Evolutionary conservation across 1,140 invertebrate species (phyloP), one percentile per base, ranked within the genome.

Genomic region (Apis cerana): DNA sequence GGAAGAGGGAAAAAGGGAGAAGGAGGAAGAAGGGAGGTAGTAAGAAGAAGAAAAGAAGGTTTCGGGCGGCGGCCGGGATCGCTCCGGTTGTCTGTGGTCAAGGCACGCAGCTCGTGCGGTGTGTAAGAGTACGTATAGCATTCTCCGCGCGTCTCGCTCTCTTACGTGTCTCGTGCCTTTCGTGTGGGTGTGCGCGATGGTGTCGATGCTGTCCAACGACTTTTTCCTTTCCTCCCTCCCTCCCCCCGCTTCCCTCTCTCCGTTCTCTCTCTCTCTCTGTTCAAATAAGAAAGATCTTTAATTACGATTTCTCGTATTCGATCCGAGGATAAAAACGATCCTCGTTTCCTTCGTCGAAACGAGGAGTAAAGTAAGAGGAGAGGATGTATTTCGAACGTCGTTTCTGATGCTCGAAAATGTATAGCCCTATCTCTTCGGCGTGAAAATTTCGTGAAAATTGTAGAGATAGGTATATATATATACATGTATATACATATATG

Each of bases 41-140:
- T 77, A 87, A 83, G 81, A 82, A 85, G 85, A 84, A 84, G 80
- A 77, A 87, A 80, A 88, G 86, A 88, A 81, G 88, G 86, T 91
- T 92, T 93, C 91, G 92, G 92, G 92, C 91, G 91, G 91, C 89
- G 92, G 89, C 87, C 81, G 83, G 89, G 85, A 82, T 83, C 82
- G 85, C 62, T 89, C 33, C 85, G 90, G 90, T 94, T 93, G 93
- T 93, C 93, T 90, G 90, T 93, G 93, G 93, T 94, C 93, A 94
- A 94, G 92, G 89, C 90, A 89, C 89, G 85, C 89, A 90, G 88
- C 88, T 89, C 87, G 87, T 91, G 92, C 89, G 90, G 88, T 43
- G 33, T 43, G 33, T 7, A 43, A 43, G 33, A 43, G 4, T 43
- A 43, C 33, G 33, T 43, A 43, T 43, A 43, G 33, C 87, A 86